Conservation (phyloP, 1,140 invertebrate species). For the Metopolophium dirhodum region DNA sequence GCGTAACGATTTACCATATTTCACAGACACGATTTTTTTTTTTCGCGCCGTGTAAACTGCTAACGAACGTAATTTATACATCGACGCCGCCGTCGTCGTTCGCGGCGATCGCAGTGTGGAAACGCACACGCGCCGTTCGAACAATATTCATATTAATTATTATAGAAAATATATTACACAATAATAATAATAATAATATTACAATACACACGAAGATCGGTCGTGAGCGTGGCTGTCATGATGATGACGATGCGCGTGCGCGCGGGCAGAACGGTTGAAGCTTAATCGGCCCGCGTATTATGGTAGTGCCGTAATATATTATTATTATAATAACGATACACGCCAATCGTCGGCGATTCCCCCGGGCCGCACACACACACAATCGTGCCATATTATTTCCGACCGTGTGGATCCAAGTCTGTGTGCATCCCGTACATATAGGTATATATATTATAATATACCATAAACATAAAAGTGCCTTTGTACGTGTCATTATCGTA, state of each 20-base stretch:
- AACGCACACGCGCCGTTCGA: too few species aligned
- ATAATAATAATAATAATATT: neutral
- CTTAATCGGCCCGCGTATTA: neutral
- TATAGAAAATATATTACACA: neutral
- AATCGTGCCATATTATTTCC: neutral
- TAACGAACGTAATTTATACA: too few species aligned
- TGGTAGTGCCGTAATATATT: neutral
- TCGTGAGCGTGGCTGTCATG: too few species aligned
- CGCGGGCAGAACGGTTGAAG: neutral
- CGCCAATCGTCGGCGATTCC: neutral
- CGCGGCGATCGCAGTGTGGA: too few species aligned
- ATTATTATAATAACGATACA: conserved; percentile 16
- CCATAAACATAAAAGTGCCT: conserved; percentile 8
- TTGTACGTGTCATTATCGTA: neutral
- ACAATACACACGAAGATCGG: neutral
- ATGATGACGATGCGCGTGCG: neutral
- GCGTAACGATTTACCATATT: too few species aligned
- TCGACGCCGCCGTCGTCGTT: too few species aligned
- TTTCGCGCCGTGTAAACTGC: too few species aligned
- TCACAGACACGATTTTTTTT: too few species aligned
- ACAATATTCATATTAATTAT: too few species aligned
- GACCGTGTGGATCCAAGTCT: neutral
- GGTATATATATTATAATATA: neutral
- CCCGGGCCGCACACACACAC: neutral
- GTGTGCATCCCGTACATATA: neutral